Evolutionary conservation across 1,140 invertebrate species (phyloP), one percentile per base, ranked within the genome.

Genomic region (Penaeus vannamei): DNA sequence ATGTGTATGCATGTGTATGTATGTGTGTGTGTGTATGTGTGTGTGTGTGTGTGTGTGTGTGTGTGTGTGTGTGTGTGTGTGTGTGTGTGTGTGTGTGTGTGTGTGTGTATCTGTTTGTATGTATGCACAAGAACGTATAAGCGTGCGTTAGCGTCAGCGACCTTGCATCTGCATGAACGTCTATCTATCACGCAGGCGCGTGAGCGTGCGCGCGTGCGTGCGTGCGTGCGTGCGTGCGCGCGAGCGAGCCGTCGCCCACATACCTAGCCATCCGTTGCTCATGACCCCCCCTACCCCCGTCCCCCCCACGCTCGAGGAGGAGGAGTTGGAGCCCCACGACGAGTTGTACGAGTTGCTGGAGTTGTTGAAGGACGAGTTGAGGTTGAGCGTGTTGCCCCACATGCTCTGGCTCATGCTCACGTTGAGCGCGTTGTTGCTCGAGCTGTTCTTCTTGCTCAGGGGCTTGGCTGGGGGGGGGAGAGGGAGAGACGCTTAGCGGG

Each of bases 321-420:
- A 89, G 60, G 59, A 59, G 83, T 89, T 89, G 29, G 87, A 89
- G 36, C 87, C 87, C 87, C 87, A 89, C 10, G 87, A 89, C 29
- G 87, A 80, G 83, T 85, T 89, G 76, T 89, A 89, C 29, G 83
- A 89, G 29, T 60, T 72, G 22, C 76, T 61, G 76, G 82, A 80
- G 87, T 85, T 77, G 87, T 79, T 80, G 82, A 66, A 80, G 83
- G 82, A 85, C 32, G 83, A 66, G 83, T 42, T 84, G 36, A 89
- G 82, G 26, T 79, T 89, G 26, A 79, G 22, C 4, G 53, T 83
- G 83, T 84, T 79, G 60, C 69, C 82, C 87, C 87, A 89, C 69
- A 84, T 85, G 61, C 72, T 64, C 22, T 84, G 87, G 36, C 87
- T 76, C 69, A 89, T 60, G 62, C 82, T 89, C 69, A 69, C 66